phyloP scores from a whole-genome alignment of 23 tunicate species.

The Ascidia mentula region DNA sequence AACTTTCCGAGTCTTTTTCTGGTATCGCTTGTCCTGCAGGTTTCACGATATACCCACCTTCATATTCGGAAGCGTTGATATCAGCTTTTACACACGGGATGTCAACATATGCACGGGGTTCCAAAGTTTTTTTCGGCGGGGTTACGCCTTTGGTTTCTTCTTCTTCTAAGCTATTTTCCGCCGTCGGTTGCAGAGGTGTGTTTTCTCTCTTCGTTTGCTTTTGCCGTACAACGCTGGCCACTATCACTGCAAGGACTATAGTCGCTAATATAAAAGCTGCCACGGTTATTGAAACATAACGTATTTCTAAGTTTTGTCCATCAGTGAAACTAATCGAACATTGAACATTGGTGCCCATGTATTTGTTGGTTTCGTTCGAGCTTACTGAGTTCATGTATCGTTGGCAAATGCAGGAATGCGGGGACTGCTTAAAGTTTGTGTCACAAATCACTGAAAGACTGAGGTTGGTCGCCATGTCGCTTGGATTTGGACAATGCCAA shows the following conservation, averaged over 20 bases:
- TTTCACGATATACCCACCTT: neutral
- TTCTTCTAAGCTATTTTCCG: neutral
- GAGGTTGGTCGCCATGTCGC: neutral
- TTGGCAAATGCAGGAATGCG: neutral
- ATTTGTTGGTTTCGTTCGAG: neutral
- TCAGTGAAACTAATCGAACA: too few species aligned
- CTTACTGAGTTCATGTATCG: neutral
- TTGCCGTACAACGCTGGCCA: neutral
- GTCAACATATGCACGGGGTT: too few species aligned
- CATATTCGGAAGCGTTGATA: neutral
- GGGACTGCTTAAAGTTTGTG: neutral
- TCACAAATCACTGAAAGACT: neutral
- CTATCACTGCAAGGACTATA: neutral
- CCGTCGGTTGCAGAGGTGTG: neutral
- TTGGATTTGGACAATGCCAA: neutral
- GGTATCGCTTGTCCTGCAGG: constrained; percentile 18
- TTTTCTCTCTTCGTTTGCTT: neutral
- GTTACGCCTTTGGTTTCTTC: neutral
- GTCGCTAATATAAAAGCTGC: neutral
- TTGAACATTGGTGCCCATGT: too few species aligned
- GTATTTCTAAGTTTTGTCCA: too few species aligned
- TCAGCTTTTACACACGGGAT: too few species aligned
- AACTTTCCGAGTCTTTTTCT: neutral
- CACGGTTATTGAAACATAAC: neutral
- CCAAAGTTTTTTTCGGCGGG: too few species aligned